Percentiles rank a stretch among this genome's conserved stretches.
Evolutionary conservation across 2,113 vertebrate species (phyloP).

Genomic region (Gobius niger): DNA sequence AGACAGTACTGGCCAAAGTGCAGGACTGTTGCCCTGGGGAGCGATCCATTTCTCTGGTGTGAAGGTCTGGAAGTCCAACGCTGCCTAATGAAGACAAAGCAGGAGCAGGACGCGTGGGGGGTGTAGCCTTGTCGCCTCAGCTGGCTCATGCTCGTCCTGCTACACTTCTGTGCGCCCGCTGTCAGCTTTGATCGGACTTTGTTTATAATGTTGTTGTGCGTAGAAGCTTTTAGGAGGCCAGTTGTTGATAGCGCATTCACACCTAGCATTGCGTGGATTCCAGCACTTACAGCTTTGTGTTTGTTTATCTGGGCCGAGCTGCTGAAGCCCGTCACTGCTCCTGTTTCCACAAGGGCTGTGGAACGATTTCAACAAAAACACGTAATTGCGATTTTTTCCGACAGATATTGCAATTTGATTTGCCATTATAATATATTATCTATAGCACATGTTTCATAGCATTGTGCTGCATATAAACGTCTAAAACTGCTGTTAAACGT

Average conservation of each 20-base stretch:
- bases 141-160: conserved; percentile 32
- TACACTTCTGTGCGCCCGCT: conserved; percentile 4
- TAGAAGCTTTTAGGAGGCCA: not conserved
- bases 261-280: conserved; percentile 12
- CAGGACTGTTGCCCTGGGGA: conserved; percentile 18
- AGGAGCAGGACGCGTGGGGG: conserved; percentile 25
- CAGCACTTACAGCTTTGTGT: conserved; percentile 11
- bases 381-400: too few species aligned
- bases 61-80: conserved; percentile 26
- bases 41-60: conserved; percentile 25
- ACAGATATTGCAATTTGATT: too few species aligned
- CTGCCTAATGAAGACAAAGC: conserved; percentile 58
- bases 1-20: conserved; percentile 15
- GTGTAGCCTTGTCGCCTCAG: conserved; percentile 36
- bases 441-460: too few species aligned
- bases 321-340: too few species aligned
- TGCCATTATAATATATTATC: too few species aligned
- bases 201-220: not conserved
- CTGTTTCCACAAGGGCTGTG: too few species aligned
- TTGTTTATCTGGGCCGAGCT: conserved; percentile 27
- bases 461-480: too few species aligned
- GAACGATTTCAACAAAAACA: too few species aligned
- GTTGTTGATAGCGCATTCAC: conserved; percentile 15
- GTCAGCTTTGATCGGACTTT: conserved; percentile 29
- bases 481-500: too few species aligned